These are phyloP conservation scores for Coracopsis vasa DNA, from an alignment of 2,113 vertebrate genomes.

Conservation along the genomic window DNA sequence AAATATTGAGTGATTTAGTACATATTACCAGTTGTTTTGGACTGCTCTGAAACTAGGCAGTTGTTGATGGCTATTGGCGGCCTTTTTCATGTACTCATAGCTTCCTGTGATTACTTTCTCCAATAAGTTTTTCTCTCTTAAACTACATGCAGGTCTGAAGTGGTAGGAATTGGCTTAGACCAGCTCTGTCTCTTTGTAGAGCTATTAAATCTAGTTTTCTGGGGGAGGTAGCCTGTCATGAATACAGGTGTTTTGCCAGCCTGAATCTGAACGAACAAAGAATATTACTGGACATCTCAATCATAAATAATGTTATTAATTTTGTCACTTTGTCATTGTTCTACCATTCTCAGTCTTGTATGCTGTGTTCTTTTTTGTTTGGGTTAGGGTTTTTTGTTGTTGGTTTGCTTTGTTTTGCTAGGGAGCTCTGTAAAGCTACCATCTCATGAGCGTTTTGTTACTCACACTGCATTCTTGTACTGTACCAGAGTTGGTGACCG, in stretches of 20 bases:
- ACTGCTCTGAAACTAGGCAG: not conserved
- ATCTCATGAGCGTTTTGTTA: conserved; percentile 38
- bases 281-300: not conserved
- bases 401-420: not conserved
- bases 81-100: not conserved
- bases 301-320: not conserved
- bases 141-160: not conserved
- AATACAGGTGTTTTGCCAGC: not conserved
- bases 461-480: conserved; percentile 79
- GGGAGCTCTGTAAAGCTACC: not conserved
- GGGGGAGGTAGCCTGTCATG: not conserved
- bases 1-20: not conserved
- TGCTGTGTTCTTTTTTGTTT: not conserved
- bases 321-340: not conserved
- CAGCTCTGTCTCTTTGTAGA: not conserved
- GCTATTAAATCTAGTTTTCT: not conserved
- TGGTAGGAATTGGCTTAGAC: not conserved
- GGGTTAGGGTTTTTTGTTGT: not conserved
- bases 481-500: conserved; percentile 81
- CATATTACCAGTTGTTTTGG: not conserved
- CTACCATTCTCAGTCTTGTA: not conserved
- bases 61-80: not conserved
- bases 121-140: not conserved
- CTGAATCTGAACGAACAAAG: not conserved
- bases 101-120: not conserved